Evolutionary conservation across 2,888 invertebrate genomes (phyloP).

Genomic region (Dryadula phaetusa): DNA sequence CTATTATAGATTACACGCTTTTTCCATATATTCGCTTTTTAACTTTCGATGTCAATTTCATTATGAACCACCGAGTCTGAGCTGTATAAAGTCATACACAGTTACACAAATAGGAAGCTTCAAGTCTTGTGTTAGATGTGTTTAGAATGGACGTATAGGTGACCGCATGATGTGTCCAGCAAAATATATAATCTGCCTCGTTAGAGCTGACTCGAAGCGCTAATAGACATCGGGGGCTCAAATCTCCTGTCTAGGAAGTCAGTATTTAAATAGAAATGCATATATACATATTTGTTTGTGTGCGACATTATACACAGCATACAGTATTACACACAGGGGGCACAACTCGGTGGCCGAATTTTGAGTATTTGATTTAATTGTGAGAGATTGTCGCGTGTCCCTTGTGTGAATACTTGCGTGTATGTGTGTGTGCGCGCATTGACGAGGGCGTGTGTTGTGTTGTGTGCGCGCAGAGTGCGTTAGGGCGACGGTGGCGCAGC

Average conservation of each 20-base stretch:
- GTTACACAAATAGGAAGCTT: conserved; percentile 56
- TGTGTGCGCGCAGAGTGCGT: conserved; percentile 72
- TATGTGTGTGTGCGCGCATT: neutral
- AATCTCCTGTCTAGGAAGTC: conserved; percentile 24
- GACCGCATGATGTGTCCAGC: conserved; percentile 70
- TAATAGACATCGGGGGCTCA: conserved; percentile 50
- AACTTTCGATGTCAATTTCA: conserved; percentile 41
- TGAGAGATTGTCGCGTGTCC: too few relatives aligned
- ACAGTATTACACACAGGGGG: neutral
- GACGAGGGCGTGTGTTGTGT: neutral
- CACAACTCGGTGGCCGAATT: neutral
- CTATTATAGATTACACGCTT: conserved; percentile 36
- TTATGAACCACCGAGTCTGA: conserved; percentile 32
- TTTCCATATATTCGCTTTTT: conserved; percentile 42
- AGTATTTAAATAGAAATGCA: conserved; percentile 53
- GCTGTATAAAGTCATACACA: conserved; percentile 27
- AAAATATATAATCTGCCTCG: conserved; percentile 59
- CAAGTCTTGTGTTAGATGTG: conserved; percentile 62
- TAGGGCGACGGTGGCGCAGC: conserved; percentile 68
- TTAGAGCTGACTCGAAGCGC: conserved; percentile 59
- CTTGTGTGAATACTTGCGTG: conserved; percentile 23
- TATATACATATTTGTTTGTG: conserved; percentile 38
- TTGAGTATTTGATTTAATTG: neutral
- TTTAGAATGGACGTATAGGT: conserved; percentile 58
- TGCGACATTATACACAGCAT: neutral